phyloP scores from a whole-genome alignment of 2,113 vertebrate species.

The Semnornis frantzii region DNA sequence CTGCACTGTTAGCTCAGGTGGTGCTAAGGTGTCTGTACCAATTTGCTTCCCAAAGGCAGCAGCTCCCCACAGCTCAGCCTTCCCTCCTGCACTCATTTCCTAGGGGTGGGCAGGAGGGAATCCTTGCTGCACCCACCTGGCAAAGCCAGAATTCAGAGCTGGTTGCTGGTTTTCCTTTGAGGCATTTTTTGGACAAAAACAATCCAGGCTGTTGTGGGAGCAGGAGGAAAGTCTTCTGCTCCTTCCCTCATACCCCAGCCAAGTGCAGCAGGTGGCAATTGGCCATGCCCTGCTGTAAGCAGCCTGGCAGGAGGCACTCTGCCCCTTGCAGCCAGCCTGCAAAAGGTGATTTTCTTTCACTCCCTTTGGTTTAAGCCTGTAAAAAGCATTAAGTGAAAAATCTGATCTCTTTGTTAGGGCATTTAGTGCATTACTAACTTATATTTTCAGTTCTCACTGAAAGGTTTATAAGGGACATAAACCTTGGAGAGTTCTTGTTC shows the following conservation, averaged over 20 bases:
- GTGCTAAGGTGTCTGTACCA: constrained; percentile 10
- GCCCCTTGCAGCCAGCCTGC: constrained; percentile 74
- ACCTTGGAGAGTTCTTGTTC: constrained; percentile 76
- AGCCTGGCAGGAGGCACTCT: constrained; percentile 75
- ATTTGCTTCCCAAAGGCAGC: too few species aligned
- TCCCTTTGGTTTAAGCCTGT: constrained; percentile 80
- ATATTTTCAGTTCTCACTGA: constrained; percentile 79
- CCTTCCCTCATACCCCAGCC: constrained; percentile 80
- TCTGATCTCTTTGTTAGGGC: constrained; percentile 81
- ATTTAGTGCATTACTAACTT: constrained; percentile 80
- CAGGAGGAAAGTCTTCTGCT: constrained; percentile 36
- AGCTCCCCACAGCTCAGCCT: not conserved
- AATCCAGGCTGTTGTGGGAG: not conserved
- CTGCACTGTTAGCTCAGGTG: not conserved
- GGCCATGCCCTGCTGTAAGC: constrained; percentile 77
- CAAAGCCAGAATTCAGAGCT: constrained; percentile 14
- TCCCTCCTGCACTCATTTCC: constrained; percentile 14
- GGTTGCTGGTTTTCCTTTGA: not conserved
- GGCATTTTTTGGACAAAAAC: not conserved
- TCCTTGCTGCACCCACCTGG: not conserved
- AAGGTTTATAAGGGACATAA: constrained; percentile 78
- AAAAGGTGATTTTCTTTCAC: constrained; percentile 81
- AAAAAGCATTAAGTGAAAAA: constrained; percentile 86
- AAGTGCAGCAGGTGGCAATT: constrained; percentile 80
- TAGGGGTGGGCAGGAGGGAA: not conserved